Conservation (phyloP, 2,113 vertebrate species). For the Channa maculata region DNA sequence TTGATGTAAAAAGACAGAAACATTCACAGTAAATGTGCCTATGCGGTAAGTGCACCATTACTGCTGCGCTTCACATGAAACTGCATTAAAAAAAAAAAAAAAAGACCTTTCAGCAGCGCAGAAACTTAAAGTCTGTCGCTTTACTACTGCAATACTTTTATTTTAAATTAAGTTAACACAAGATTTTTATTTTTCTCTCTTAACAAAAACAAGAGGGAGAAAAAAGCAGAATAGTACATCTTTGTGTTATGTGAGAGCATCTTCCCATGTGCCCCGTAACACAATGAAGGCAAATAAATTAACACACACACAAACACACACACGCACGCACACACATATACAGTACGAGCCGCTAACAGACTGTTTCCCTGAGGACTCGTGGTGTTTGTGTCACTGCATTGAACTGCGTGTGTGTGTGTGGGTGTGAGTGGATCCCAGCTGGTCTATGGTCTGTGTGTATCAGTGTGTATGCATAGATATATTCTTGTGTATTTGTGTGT, state of each 20-base stretch:
- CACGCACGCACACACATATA: too few species aligned
- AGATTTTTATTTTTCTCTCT: not conserved
- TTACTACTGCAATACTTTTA: not conserved
- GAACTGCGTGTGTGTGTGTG: conserved; percentile 29
- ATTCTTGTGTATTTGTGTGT: conserved; percentile 29
- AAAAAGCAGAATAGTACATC: conserved; percentile 7
- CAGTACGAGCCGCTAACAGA: conserved; percentile 25
- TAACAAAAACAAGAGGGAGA: not conserved
- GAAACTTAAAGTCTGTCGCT: not conserved
- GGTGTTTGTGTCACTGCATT: conserved; percentile 45
- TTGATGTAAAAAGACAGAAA: not conserved
- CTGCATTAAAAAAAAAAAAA: too few species aligned
- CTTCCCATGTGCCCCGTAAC: conserved; percentile 18
- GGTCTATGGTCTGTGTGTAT: conserved; percentile 43
- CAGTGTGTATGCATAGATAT: conserved; percentile 13
- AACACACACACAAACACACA: not conserved
- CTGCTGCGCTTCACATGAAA: too few species aligned
- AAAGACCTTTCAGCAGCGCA: too few species aligned
- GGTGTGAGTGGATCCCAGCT: conserved; percentile 49
- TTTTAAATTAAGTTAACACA: not conserved
- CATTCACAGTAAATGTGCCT: too few species aligned
- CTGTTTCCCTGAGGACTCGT: conserved; percentile 51
- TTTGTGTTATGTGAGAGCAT: conserved; percentile 2
- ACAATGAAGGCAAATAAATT: conserved; percentile 26
- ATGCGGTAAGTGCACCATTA: too few species aligned